A percentile compares a stretch with the other conserved stretches of the same genome.
Evolutionary conservation across 2,113 vertebrate genomes (phyloP).

Genomic region (Osmerus mordax): DNA sequence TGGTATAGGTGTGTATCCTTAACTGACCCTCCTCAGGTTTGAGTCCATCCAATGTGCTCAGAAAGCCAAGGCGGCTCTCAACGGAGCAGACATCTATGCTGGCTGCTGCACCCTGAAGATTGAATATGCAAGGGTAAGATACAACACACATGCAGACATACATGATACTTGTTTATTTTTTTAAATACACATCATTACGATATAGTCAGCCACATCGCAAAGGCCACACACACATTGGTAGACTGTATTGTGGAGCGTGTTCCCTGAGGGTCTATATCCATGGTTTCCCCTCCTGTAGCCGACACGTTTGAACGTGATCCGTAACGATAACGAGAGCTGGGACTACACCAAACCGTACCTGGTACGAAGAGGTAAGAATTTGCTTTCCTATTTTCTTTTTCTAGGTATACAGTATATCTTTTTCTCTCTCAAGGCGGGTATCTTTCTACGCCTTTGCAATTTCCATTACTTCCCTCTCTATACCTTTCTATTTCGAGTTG

Average conservation of each 20-base stretch:
- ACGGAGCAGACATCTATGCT: conserved; percentile 96
- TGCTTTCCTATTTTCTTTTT: not conserved
- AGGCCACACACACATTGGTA: conserved; percentile 26
- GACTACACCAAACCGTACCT: conserved; percentile 98
- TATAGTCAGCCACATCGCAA: not conserved
- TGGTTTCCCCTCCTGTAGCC: conserved; percentile 76
- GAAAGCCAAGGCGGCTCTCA: conserved; percentile 94
- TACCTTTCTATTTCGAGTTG: too few relatives aligned
- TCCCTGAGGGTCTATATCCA: conserved; percentile 46
- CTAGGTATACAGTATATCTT: not conserved
- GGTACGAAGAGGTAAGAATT: conserved; percentile 88
- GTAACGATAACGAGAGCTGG: conserved; percentile 98
- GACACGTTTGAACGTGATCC: conserved; percentile 94
- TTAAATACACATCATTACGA: not conserved
- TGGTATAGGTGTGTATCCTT: conserved; percentile 68
- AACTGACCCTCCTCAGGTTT: conserved; percentile 76
- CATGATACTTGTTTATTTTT: not conserved
- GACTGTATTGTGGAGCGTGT: too few relatives aligned
- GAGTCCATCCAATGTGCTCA: conserved; percentile 92
- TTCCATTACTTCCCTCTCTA: too few relatives aligned
- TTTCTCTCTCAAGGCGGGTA: not conserved
- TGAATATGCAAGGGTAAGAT: conserved; percentile 93
- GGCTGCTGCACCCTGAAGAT: conserved; percentile 98
- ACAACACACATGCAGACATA: conserved; percentile 23
- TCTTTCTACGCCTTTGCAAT: too few relatives aligned